Conservation (phyloP, 1,140 invertebrate species). For the Ctenoplectra terminalis region DNA sequence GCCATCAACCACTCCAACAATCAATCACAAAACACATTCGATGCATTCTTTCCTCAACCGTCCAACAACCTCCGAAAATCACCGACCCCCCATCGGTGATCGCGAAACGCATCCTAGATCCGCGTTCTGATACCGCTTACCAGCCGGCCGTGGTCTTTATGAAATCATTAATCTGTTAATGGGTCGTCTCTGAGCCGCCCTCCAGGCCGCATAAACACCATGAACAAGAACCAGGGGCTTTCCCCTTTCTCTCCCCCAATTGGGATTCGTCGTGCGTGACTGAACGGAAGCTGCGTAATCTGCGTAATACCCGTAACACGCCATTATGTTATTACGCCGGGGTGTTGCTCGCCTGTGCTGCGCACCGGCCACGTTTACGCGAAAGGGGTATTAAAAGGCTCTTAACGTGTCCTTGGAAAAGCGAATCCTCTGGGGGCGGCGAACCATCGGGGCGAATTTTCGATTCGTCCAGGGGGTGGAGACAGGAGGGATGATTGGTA, state of each 20-base stretch:
- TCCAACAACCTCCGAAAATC: too few relatives aligned
- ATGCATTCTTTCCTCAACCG: too few relatives aligned
- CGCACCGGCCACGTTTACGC: slow-evolving; percentile 8
- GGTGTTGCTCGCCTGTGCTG: slow-evolving; percentile 54
- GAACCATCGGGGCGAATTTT: slow-evolving; percentile 1
- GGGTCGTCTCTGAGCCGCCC: slow-evolving; percentile 43
- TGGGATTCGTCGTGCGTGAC: slow-evolving; percentile 72
- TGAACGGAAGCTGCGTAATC: slow-evolving; percentile 74
- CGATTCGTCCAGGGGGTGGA: too few relatives aligned
- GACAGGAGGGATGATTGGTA: neutral
- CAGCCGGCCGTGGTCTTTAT: slow-evolving; percentile 58
- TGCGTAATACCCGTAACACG: slow-evolving; percentile 71
- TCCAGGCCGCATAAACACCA: slow-evolving; percentile 46
- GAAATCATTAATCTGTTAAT: slow-evolving; percentile 77
- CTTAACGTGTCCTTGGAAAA: slow-evolving; percentile 60
- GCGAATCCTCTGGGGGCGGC: neutral
- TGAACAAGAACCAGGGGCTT: slow-evolving; percentile 38
- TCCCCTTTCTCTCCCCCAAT: slow-evolving; percentile 45
- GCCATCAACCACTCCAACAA: too few relatives aligned
- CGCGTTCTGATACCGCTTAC: slow-evolving; percentile 45
- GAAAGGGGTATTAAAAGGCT: slow-evolving; percentile 61
- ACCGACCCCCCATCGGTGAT: too few relatives aligned
- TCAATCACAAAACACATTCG: too few relatives aligned
- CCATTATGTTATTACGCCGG: slow-evolving; percentile 74
- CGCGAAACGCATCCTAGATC: neutral